Evolutionary conservation across 2,888 invertebrate genomes (phyloP).

Genomic region (Atethmia centrago): DNA sequence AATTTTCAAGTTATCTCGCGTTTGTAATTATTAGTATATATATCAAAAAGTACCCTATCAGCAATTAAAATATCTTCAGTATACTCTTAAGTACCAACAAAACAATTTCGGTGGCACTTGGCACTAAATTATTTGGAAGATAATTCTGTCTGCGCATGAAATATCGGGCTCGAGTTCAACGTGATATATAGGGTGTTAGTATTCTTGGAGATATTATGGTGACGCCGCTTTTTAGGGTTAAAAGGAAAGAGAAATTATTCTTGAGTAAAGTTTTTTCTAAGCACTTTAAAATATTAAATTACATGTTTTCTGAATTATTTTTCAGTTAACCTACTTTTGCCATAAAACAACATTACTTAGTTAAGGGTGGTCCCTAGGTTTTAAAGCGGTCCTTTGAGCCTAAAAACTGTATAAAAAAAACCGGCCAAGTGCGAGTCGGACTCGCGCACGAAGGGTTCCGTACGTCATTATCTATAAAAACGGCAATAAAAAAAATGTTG

Average conservation of each 20-base stretch:
- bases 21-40: not conserved
- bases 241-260: constrained; percentile 1
- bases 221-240: constrained; percentile 31
- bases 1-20: not conserved
- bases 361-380: too few species aligned
- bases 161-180: constrained; percentile 50
- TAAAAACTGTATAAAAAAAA: too few species aligned
- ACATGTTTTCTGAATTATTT: not conserved
- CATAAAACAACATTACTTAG: too few species aligned
- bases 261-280: not conserved
- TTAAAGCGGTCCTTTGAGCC: too few species aligned
- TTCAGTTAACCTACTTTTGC: not conserved
- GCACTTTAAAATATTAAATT: too few species aligned
- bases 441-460: too few species aligned
- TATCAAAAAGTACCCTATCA: constrained; percentile 20
- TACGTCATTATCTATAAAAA: too few species aligned
- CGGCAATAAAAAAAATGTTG: too few species aligned
- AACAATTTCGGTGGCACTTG: constrained; percentile 53
- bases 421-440: too few species aligned
- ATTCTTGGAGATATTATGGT: constrained; percentile 37
- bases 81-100: constrained; percentile 41
- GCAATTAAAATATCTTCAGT: constrained; percentile 49
- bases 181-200: constrained; percentile 58
- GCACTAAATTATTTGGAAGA: constrained; percentile 61
- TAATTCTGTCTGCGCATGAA: constrained; percentile 61